Base-by-base conservation (phyloP, 2,113 vertebrate genomes). In the Amphiprion ocellaris region DNA sequence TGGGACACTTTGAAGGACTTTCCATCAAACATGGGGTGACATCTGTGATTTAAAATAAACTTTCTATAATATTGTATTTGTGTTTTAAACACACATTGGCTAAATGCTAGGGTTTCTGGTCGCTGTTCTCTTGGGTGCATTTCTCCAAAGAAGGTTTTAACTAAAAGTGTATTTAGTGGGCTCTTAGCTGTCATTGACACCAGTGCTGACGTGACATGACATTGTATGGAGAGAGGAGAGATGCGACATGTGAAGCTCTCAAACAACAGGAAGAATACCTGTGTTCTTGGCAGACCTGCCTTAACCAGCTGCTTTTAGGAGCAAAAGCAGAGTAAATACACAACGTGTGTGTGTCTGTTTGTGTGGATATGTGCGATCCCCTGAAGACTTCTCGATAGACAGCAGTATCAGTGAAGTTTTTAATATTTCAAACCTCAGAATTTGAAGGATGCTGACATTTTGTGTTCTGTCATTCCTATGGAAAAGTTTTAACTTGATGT, bases 251-350 rank as follows among this genome's bases (percentile, higher is more conserved):
- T 72, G 68, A 84, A 86, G 85, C 87, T 87, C 84, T 89, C 74
- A 78, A 69, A 80, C 69, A 84, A 76, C 85, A 82, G 47, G 41
- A 71, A 81, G 64, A 58, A 79, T 65, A 30, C 67, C 72, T 83
- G 88, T 92, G 92, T 86, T 89, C 70, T 84, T 94, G 93, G 89
- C 93, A 94, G 92, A 72, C 69, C 90, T 92, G 91, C 87, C 90
- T 78, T 62, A 85, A 89, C 87, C 93, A 94, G 90, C 91, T 94
- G 94, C 84, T 83, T 67, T 75, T 28, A 19, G 11, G 59, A 70
- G 55, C 44, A 33, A 80, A 50, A 71, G 68, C 72, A 65, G 50
- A 65, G 33, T 47, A 72, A 61, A 75, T 30, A 70, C 39, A 61
- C 52, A 30, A 0, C n/a, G 30, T 47, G 39, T 23, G 47, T 67